Evolutionary conservation across 2,113 vertebrate species (phyloP).

Genomic region (Notechis scutatus): DNA sequence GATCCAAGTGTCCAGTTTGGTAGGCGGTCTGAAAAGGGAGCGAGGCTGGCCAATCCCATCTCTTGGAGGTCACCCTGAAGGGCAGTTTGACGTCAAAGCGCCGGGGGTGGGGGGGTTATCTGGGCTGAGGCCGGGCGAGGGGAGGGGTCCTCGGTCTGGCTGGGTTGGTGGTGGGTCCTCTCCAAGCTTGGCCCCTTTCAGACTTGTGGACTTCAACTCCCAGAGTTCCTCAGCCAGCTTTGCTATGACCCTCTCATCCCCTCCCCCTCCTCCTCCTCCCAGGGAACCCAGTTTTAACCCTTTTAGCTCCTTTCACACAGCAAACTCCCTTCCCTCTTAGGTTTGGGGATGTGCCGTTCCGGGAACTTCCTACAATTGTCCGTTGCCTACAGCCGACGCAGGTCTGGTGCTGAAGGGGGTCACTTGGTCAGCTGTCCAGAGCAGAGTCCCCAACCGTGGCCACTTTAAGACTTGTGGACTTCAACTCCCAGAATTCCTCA

Average conservation of each 20-base stretch:
- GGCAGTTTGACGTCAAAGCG: neutral
- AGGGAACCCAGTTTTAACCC: neutral
- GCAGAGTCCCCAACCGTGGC: neutral
- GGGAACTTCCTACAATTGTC: neutral
- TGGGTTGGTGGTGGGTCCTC: neutral
- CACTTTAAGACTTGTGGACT: no score
- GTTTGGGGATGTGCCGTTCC: neutral
- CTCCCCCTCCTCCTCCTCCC: neutral
- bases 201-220: no score
- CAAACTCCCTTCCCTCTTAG: neutral
- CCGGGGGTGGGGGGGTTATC: neutral
- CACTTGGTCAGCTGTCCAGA: no score
- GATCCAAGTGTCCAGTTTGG: neutral
- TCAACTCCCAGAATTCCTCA: no score
- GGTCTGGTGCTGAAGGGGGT: neutral
- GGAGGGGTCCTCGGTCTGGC: neutral
- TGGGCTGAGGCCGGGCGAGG: neutral
- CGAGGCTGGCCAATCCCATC: fast-evolving
- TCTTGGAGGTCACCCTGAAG: neutral
- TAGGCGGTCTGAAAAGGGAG: neutral
- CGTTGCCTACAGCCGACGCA: neutral
- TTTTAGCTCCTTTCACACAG: neutral
- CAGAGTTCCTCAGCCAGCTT: no score
- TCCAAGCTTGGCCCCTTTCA: no score
- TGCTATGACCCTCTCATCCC: neutral